Conservation (phyloP, 2,888 invertebrate genomes). For the Archips crataeganus region DNA sequence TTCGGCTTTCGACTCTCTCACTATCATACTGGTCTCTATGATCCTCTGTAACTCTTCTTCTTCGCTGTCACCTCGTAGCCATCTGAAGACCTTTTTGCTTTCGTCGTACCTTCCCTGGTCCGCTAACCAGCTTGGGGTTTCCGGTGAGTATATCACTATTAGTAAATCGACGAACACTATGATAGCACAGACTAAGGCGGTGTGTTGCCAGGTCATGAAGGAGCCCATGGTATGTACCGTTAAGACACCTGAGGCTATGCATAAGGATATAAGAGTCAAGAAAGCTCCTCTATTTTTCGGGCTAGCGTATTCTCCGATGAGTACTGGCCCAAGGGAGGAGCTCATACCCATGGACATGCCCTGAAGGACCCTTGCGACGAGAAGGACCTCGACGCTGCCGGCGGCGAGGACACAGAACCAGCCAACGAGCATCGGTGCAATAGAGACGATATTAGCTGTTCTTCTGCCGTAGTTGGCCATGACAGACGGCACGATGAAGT, state of each 20-base stretch:
- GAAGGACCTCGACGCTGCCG: constrained; percentile 61
- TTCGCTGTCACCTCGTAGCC: constrained; percentile 78
- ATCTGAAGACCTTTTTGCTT: constrained; percentile 81
- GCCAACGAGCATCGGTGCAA: constrained; percentile 74
- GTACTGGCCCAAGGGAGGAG: constrained; percentile 72
- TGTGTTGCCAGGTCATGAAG: constrained; percentile 81
- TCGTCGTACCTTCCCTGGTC: constrained; percentile 80
- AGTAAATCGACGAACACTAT: constrained; percentile 74
- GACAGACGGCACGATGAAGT: constrained; percentile 60
- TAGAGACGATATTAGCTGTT: constrained; percentile 72
- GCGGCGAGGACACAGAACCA: constrained; percentile 79
- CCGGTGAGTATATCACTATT: constrained; percentile 73
- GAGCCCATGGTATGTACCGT: constrained; percentile 86
- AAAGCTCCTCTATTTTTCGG: constrained; percentile 86
- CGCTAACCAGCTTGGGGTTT: constrained; percentile 88
- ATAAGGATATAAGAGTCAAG: constrained; percentile 82
- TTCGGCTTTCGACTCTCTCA: constrained; percentile 56
- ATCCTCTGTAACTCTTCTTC: constrained; percentile 68
- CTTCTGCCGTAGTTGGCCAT: constrained; percentile 84
- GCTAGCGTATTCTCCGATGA: constrained; percentile 82
- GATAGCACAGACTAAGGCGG: constrained; percentile 75
- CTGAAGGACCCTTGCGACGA: constrained; percentile 62
- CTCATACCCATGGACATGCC: constrained; percentile 80
- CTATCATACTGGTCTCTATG: constrained; percentile 62
- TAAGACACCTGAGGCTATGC: constrained; percentile 85